Conservation (phyloP, 2,888 invertebrate genomes). For the Mesopsocus fuscifrons region DNA sequence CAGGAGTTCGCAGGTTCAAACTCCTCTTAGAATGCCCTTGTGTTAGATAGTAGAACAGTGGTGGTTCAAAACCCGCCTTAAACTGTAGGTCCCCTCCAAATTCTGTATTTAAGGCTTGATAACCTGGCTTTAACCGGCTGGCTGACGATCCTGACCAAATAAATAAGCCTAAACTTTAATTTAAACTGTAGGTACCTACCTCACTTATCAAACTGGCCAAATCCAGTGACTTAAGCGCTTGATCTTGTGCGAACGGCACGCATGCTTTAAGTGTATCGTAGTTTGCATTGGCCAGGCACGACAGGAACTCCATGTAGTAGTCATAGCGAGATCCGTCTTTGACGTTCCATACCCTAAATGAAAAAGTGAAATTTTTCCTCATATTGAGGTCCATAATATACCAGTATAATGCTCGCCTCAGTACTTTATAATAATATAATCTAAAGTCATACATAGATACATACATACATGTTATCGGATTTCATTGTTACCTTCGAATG, state of each 20-base stretch:
- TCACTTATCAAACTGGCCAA: slow-evolving; percentile 14
- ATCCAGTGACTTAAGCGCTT: slow-evolving; percentile 18
- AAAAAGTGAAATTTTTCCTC: slow-evolving; percentile 9
- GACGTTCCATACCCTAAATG: slow-evolving; percentile 16
- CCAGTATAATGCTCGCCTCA: not conserved
- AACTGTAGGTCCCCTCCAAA: too few relatives aligned
- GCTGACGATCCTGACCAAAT: too few relatives aligned
- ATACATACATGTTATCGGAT: slow-evolving; percentile 9
- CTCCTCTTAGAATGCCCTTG: too few relatives aligned
- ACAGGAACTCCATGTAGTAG: slow-evolving; percentile 27
- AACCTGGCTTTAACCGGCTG: too few relatives aligned
- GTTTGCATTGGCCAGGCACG: slow-evolving; percentile 25
- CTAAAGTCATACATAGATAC: not conserved
- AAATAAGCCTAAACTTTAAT: too few relatives aligned
- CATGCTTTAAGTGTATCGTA: slow-evolving; percentile 25
- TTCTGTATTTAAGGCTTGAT: too few relatives aligned
- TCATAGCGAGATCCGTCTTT: slow-evolving; percentile 20
- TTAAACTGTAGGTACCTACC: too few relatives aligned
- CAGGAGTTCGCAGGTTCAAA: too few relatives aligned
- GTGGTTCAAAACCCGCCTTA: too few relatives aligned
- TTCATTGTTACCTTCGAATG: too few relatives aligned
- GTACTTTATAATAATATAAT: slow-evolving; percentile 15
- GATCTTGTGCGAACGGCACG: slow-evolving; percentile 23
- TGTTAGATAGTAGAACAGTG: too few relatives aligned
- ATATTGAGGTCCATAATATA: not conserved